phyloP scores from a whole-genome alignment of 2,113 vertebrate species.

The Nymphicus hollandicus region DNA sequence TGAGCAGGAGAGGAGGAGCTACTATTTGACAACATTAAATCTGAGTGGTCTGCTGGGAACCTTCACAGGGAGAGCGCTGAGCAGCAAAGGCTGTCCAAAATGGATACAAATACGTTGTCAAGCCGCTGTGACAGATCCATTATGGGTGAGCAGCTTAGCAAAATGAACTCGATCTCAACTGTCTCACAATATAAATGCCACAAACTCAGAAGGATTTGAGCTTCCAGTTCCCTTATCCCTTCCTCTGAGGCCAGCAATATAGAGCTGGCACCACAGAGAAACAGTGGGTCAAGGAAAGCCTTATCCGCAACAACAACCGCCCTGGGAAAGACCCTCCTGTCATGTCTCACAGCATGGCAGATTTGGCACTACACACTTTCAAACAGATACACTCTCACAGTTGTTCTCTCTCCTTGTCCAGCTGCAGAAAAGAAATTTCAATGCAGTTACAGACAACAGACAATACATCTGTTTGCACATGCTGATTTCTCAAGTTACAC shows the following conservation, averaged over 20 bases:
- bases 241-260: not conserved
- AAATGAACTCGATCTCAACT: constrained; percentile 1
- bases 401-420: not conserved
- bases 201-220: not conserved
- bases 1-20: not conserved
- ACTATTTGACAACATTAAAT: not conserved
- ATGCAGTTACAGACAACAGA: not conserved
- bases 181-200: constrained; percentile 22
- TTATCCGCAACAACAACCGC: not conserved
- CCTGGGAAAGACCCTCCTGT: not conserved
- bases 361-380: not conserved
- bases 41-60: not conserved
- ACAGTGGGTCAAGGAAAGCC: not conserved
- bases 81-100: not conserved
- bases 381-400: not conserved
- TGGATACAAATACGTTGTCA: constrained; percentile 29
- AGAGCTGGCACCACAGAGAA: not conserved
- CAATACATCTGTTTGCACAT: not conserved
- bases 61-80: not conserved
- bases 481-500: not conserved
- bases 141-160: constrained; percentile 43
- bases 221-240: not conserved
- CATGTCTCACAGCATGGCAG: no score
- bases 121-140: not conserved
- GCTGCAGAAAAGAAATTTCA: not conserved